Evolutionary conservation across 2,888 invertebrate genomes (phyloP), one percentile per base, ranked within the genome.

Genomic region (Caenorhabditis sp.): DNA sequence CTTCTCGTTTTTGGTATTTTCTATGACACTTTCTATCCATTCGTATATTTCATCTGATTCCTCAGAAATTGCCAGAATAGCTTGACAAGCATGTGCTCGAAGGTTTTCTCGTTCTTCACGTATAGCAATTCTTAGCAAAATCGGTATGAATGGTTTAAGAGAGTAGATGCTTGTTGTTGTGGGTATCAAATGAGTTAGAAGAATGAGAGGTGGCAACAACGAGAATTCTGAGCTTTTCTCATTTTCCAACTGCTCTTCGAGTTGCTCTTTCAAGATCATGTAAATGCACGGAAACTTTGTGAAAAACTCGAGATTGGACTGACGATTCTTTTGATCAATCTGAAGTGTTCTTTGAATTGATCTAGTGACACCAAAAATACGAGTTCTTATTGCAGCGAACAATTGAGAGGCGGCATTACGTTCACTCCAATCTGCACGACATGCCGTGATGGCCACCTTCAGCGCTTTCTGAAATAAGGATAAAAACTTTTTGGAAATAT

Each of bases 371-470:
- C 83, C 80, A 53, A 81, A 78, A n/a, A 82, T 71, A 5, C 75
- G 70, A 0, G 70, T 73, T 38, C 69, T 59, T 43, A 80, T 58
- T 23, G 80, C 74, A 1, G 78, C 76, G n/a, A 76, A 78, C 17
- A 84, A 66, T 52, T 84, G 84, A 2, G 80, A 76, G 17, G 80
- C 73, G 1, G 84, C 76, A 59, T 85, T 85, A 8, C 85, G 59
- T 17, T 81, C 81, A 10, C 80, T 77, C 84, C 84, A 85, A 26
- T 79, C 66, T 0, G 83, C 73, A 0, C 77, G 67, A 50, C 82
- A 84, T 1, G 70, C 72, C 2, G 64, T 52, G 2, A 80, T 67
- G 0, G 79, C 70, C 5, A 75, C 68, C 21, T 23, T 54, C n/a
- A 77, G 62, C 31, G 70, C 38, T n/a, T 38, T 20, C 58, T 74